phyloP scores from a whole-genome alignment of 2,113 vertebrate genomes.

The Pardalotus punctatus region DNA sequence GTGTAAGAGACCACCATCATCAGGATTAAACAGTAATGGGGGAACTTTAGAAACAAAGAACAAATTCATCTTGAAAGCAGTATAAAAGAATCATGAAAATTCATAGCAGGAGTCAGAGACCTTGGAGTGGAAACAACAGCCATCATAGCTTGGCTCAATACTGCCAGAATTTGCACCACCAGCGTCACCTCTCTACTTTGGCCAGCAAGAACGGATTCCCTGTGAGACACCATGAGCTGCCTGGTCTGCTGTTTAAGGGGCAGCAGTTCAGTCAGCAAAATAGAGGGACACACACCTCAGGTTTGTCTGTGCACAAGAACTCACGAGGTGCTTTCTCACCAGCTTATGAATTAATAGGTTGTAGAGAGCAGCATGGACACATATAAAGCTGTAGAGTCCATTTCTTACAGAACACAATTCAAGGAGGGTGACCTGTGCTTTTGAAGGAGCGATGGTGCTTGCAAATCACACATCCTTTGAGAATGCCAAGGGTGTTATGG shows the following conservation, averaged over 20 bases:
- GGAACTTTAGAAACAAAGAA: not conserved
- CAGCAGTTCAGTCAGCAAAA: rapidly evolving
- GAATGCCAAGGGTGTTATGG: not conserved
- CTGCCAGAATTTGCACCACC: not conserved
- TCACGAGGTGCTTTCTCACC: rapidly evolving
- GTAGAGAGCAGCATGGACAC: not conserved
- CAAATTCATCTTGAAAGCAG: not conserved
- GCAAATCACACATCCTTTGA: not conserved
- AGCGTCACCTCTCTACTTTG: not conserved
- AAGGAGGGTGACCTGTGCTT: not conserved
- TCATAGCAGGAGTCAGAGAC: not conserved
- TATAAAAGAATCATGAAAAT: not conserved
- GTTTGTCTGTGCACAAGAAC: not conserved
- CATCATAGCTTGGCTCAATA: not conserved
- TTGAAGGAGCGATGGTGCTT: not conserved
- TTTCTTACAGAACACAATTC: not conserved
- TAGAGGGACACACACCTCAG: not conserved
- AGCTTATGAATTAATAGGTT: not conserved
- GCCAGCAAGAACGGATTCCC: not conserved
- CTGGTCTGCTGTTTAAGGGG: not conserved
- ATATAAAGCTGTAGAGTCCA: not conserved
- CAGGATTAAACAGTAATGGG: not conserved
- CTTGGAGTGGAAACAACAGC: not conserved
- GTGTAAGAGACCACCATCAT: not conserved
- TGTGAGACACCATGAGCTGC: not conserved